Percentiles rank a stretch among this genome's conserved stretches.
phyloP scores from a whole-genome alignment of 2,113 vertebrate species.

The Hippocampus guttulatus region DNA sequence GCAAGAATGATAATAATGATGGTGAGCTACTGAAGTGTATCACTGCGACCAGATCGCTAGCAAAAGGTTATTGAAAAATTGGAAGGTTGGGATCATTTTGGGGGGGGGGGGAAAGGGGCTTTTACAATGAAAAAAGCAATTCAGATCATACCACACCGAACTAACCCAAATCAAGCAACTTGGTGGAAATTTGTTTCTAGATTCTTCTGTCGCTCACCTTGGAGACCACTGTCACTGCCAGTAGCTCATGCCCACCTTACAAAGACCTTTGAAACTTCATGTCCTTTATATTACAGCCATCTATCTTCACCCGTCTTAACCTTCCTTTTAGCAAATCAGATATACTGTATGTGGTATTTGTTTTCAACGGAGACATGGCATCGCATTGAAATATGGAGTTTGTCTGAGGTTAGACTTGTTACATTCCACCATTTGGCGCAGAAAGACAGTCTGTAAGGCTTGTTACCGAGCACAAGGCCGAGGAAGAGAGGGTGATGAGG shows the following conservation, averaged over 20 bases:
- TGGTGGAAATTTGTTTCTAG: not conserved
- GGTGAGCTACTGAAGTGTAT: too few relatives aligned
- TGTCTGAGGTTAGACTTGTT: conserved; percentile 9
- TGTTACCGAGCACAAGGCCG: conserved; percentile 28
- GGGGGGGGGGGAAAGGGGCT: too few relatives aligned
- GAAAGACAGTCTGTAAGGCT: conserved; percentile 38
- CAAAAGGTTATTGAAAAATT: too few relatives aligned
- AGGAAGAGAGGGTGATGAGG: conserved; percentile 33
- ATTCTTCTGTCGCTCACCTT: conserved; percentile 16
- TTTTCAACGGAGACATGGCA: conserved; percentile 19
- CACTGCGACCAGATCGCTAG: too few relatives aligned
- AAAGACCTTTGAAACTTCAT: conserved; percentile 3
- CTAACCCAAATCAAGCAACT: not conserved
- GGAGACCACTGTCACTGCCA: conserved; percentile 27
- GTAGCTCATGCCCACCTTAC: not conserved
- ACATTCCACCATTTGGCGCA: conserved; percentile 31
- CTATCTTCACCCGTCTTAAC: not conserved
- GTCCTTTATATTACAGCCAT: conserved; percentile 2
- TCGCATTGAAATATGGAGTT: conserved; percentile 25
- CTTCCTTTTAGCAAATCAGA: not conserved
- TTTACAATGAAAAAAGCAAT: too few relatives aligned
- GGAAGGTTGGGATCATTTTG: too few relatives aligned
- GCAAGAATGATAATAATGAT: too few relatives aligned
- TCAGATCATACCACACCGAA: not conserved
- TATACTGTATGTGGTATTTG: not conserved